Evolutionary conservation across 1,140 invertebrate genomes (phyloP).

Genomic region (Sycobia sp.): DNA sequence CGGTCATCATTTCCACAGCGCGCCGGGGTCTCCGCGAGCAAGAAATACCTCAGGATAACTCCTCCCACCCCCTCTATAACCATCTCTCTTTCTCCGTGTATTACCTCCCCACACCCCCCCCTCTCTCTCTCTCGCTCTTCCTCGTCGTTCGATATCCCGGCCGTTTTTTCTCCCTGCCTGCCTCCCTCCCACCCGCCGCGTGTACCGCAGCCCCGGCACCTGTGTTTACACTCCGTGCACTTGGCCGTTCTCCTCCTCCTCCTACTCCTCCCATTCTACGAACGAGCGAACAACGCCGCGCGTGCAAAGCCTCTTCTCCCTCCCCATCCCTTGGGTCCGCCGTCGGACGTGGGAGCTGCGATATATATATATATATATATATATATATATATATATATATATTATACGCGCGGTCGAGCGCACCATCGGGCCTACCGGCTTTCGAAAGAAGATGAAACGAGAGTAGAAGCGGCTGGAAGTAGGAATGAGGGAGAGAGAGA

Average conservation of each 20-base stretch:
- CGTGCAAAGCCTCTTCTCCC: slow-evolving; percentile 2
- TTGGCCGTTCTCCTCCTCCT: slow-evolving; percentile 25
- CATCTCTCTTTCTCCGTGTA: no score
- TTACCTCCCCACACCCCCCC: neutral
- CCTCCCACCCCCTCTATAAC: no score
- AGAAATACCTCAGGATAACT: no score
- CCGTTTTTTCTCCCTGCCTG: neutral
- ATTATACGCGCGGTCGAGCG: no score
- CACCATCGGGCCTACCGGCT: no score
- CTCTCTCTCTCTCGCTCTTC: neutral
- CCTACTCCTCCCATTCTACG: no score
- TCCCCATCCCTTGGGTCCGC: no score
- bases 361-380: neutral
- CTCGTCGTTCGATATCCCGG: neutral
- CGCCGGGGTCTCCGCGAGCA: no score
- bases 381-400: no score
- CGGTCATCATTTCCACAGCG: no score
- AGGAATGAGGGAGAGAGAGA: neutral
- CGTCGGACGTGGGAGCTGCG: neutral
- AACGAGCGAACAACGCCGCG: neutral
- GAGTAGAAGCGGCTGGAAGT: neutral
- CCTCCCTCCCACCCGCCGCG: neutral
- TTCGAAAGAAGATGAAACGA: neutral
- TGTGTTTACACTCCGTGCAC: slow-evolving; percentile 41
- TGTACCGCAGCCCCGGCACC: slow-evolving; percentile 33